Conservation (phyloP, 2,797 vertebrate species). For the Menidia menidia region DNA sequence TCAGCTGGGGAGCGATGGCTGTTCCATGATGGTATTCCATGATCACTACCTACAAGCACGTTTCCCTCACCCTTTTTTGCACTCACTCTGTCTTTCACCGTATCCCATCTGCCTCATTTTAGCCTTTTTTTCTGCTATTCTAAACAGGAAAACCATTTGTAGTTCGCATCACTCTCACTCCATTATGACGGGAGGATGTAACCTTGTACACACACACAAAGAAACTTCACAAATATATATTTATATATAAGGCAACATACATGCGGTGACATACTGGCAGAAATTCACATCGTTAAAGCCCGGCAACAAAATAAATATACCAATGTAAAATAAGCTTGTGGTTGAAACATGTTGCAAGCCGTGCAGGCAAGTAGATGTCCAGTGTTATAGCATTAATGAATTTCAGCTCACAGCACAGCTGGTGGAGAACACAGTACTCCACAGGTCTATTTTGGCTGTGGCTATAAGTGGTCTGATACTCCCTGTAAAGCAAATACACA, state of each 20-base stretch:
- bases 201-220: slow-evolving; percentile 31
- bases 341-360: slow-evolving; percentile 20
- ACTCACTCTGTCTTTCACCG: slow-evolving; percentile 28
- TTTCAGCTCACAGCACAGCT: slow-evolving; percentile 31
- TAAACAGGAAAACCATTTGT: slow-evolving; percentile 72
- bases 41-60: slow-evolving; percentile 57
- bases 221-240: slow-evolving; percentile 47
- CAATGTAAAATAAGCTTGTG: slow-evolving; percentile 33
- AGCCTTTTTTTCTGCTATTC: slow-evolving; percentile 51
- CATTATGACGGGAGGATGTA: slow-evolving; percentile 64
- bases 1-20: slow-evolving; percentile 70
- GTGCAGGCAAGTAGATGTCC: slow-evolving; percentile 24
- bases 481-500: slow-evolving; percentile 24
- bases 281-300: slow-evolving; percentile 29
- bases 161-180: slow-evolving; percentile 63
- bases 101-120: slow-evolving; percentile 59
- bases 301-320: slow-evolving; percentile 1
- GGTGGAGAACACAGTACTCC: slow-evolving; percentile 23
- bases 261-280: slow-evolving; percentile 26
- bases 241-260: slow-evolving; percentile 41
- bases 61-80: slow-evolving; percentile 43
- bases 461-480: slow-evolving; percentile 30
- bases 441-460: slow-evolving; percentile 33
- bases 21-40: slow-evolving; percentile 70
- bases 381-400: slow-evolving; percentile 18